Base-by-base conservation (phyloP, 2,888 invertebrate genomes). In the Coenonympha glycerion region DNA sequence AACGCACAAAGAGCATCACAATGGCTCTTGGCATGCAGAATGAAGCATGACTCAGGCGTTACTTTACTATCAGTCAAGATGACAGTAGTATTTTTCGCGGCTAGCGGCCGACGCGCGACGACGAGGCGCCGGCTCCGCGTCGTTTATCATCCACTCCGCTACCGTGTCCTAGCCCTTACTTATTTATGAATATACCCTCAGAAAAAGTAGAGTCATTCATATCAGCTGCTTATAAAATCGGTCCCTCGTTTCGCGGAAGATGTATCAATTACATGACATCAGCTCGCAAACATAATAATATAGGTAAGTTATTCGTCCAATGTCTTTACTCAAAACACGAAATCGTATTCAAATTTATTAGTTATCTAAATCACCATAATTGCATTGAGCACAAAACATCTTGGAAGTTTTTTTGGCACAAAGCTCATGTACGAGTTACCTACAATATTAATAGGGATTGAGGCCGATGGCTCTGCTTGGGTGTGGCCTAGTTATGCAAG, bases 41-140 rank as follows among this genome's bases (percentile, higher is more conserved):
- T 68, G 65, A 65, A 71, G 75, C 76, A 80, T 85, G 85, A 87
- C 81, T 76, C 69, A 63, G 69, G 66, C 71, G 74, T 83, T 86
- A 82, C 83, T 84, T 82, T 72, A 74, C 76, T 79, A 85, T 86
- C 83, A 79, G 74, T 86, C 86, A 86, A 85, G 80, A 87, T 85
- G 85, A 84, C 81, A 86, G 78, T 81, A 74, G 78, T 81, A 80
- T 87, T 85, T 87, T 87, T 83, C 81, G 81, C 76, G 82, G 71
- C 75, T 78, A 80, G 70, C 76, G 76, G 74, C 77, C 80, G 85
- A 76, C 83, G 78, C 68, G 77, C 80, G 85, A 76, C 83, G 78
- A 68, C 69, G 65, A 70, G 82, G 79, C 84, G 86, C 83, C 82
- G 63, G 57, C 76, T 75, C 62, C 49, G 57, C 67, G 66, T 84